Conservation (phyloP, 2,797 vertebrate species). For the Tenualosa ilisha region DNA sequence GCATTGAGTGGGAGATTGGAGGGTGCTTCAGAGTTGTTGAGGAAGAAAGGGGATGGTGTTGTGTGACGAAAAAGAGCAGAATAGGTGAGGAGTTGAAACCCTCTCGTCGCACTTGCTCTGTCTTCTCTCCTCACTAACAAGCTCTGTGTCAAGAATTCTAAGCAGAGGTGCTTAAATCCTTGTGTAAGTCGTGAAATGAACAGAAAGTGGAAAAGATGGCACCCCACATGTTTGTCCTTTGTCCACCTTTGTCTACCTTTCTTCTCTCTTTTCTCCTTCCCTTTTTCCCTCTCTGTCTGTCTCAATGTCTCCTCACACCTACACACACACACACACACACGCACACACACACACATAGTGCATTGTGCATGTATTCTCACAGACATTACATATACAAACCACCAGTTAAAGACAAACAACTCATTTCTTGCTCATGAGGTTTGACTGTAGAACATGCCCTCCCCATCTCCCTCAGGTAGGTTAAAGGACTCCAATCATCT, state of each 20-base stretch:
- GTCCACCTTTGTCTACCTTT: neutral
- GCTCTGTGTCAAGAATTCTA: conserved; percentile 21
- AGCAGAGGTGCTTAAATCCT: neutral
- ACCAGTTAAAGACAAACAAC: neutral
- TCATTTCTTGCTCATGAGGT: conserved; percentile 2
- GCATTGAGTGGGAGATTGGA: neutral
- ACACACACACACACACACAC: neutral
- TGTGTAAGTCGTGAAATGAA: conserved; percentile 6
- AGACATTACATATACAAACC: neutral
- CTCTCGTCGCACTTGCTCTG: neutral
- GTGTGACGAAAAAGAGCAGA: neutral
- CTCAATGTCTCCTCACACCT: neutral
- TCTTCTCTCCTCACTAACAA: neutral
- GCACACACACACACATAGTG: neutral
- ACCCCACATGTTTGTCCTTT: neutral
- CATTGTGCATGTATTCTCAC: neutral
- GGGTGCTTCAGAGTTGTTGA: conserved; percentile 19
- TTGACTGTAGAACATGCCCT: neutral
- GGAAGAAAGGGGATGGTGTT: conserved; percentile 17
- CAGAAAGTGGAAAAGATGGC: neutral
- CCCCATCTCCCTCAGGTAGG: neutral
- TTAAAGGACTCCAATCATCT: neutral
- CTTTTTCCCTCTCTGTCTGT: neutral
- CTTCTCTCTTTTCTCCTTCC: neutral
- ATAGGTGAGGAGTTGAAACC: conserved; percentile 17